Evolutionary conservation across 2,113 vertebrate genomes (phyloP).

Genomic region (Athene cunicularia): DNA sequence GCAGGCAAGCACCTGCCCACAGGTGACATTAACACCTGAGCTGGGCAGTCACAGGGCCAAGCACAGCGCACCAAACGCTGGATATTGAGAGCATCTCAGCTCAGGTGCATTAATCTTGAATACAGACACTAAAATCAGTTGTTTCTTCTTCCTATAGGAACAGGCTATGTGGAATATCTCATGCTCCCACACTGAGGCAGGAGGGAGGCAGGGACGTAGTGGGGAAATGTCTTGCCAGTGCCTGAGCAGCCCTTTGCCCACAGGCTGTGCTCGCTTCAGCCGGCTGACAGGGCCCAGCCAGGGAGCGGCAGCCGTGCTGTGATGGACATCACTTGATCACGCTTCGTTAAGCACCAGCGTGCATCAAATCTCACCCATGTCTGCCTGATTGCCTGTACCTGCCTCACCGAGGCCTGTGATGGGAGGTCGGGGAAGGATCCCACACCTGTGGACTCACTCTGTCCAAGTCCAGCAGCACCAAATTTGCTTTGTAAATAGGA

Average conservation of each 20-base stretch:
- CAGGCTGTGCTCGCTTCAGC: not conserved
- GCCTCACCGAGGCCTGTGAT: not conserved
- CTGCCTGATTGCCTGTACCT: not conserved
- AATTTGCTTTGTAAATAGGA: not conserved
- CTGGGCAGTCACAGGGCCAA: not conserved
- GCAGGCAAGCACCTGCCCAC: not conserved
- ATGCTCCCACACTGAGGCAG: not conserved
- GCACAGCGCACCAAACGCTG: not conserved
- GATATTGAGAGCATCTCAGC: not conserved
- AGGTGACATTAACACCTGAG: not conserved
- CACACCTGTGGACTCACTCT: fast-evolving
- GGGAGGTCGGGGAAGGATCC: not conserved
- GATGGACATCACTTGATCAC: not conserved
- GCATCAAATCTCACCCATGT: too few species aligned
- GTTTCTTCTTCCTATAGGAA: not conserved
- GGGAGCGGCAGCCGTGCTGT: not conserved
- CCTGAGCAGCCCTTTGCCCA: fast-evolving
- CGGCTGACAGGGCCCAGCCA: not conserved
- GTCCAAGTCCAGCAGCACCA: not conserved
- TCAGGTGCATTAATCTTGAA: not conserved
- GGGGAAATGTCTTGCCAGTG: fast-evolving
- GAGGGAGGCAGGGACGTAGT: not conserved
- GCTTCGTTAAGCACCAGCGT: fast-evolving
- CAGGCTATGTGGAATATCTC: not conserved
- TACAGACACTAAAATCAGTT: not conserved